Percentiles rank a stretch among this genome's conserved stretches.
Conservation (phyloP, 1,140 invertebrate species). For the Zaprionus gabonicus region DNA sequence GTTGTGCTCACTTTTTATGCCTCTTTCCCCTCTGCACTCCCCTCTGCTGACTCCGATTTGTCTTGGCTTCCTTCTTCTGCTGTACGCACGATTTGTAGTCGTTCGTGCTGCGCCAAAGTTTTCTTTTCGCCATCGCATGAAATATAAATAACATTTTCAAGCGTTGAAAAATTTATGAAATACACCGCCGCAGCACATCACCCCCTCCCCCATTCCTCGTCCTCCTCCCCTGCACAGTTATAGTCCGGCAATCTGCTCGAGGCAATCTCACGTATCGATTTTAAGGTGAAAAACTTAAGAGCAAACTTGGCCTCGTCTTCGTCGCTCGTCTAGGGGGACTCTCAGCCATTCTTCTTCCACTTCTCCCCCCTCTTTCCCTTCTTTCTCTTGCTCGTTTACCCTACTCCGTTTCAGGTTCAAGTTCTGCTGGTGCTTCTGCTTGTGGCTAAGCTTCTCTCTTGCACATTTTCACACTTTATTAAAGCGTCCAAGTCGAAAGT, state of each 20-base stretch:
- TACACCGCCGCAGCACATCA: constrained; percentile 53
- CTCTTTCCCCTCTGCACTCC: neutral
- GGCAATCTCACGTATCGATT: constrained; percentile 67
- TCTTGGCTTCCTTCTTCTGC: constrained; percentile 43
- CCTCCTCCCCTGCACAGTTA: neutral
- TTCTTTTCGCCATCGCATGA: constrained; percentile 66
- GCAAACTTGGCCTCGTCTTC: constrained; percentile 27
- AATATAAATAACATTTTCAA: constrained; percentile 81
- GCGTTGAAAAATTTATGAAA: constrained; percentile 81
- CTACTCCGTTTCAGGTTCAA: constrained; percentile 1
- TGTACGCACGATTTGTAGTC: constrained; percentile 79
- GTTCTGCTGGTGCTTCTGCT: neutral
- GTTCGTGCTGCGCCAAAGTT: constrained; percentile 81
- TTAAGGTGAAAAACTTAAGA: constrained; percentile 67
- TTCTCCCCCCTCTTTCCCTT: no score
- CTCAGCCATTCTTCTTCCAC: neutral
- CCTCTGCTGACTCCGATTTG: constrained; percentile 37
- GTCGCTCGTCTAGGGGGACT: constrained; percentile 29
- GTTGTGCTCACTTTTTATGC: constrained; percentile 64
- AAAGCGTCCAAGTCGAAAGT: constrained; percentile 74
- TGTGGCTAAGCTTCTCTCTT: constrained; percentile 15
- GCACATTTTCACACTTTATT: constrained; percentile 81
- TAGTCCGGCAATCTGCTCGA: constrained; percentile 41
- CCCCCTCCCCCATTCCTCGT: neutral
- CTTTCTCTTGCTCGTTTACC: no score